Conservation (phyloP, 2,113 vertebrate species). For the Chauna torquata region DNA sequence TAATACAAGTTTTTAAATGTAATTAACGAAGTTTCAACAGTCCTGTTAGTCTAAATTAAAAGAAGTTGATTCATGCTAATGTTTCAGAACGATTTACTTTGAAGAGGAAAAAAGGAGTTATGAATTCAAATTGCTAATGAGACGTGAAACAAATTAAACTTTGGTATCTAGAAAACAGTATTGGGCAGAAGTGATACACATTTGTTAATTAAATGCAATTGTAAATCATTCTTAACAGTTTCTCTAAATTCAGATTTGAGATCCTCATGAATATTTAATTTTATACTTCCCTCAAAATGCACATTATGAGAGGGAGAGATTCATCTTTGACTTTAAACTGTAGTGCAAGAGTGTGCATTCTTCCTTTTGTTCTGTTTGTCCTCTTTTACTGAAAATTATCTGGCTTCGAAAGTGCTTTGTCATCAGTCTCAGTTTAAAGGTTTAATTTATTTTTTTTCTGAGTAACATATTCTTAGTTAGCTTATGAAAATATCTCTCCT, state of each 20-base stretch:
- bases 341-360: neutral
- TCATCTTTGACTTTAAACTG: neutral
- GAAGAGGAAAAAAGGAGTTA: neutral
- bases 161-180: neutral
- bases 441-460: neutral
- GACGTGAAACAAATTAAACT: neutral
- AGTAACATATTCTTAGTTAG: neutral
- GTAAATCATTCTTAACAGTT: neutral
- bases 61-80: neutral
- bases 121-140: neutral
- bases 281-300: neutral
- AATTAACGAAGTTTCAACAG: neutral
- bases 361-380: neutral
- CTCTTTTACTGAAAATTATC: neutral
- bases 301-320: neutral
- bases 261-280: neutral
- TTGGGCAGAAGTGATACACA: neutral
- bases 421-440: neutral
- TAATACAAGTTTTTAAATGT: neutral
- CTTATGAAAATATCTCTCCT: neutral
- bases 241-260: neutral
- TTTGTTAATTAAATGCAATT: neutral
- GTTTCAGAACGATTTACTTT: neutral
- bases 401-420: neutral
- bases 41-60: neutral